phyloP scores from a whole-genome alignment of 2,113 vertebrate species.

The Syngnathus floridae region DNA sequence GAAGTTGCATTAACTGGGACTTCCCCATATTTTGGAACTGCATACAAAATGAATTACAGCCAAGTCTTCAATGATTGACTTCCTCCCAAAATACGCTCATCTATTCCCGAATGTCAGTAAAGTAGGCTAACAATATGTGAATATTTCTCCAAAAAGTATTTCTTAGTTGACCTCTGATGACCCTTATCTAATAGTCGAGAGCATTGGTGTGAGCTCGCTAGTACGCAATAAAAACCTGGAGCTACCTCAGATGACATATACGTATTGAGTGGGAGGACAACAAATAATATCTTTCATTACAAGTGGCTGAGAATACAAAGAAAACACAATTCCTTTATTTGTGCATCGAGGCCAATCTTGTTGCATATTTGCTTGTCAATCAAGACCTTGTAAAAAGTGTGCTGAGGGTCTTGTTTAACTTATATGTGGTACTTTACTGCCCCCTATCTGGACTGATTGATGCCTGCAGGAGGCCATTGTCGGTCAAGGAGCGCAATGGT shows the following conservation, averaged over 20 bases:
- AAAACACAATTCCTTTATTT: neutral
- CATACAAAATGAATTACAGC: slow-evolving; percentile 19
- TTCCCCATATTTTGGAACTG: slow-evolving; percentile 43
- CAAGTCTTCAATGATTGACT: slow-evolving; percentile 52
- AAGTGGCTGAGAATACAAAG: neutral
- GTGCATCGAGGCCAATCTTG: slow-evolving; percentile 28
- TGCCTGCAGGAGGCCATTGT: slow-evolving; percentile 9
- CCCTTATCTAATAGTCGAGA: no score
- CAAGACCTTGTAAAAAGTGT: slow-evolving; percentile 63
- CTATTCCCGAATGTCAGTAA: slow-evolving; percentile 51
- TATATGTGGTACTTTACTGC: slow-evolving; percentile 57
- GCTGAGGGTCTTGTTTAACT: slow-evolving; percentile 42
- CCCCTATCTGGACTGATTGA: slow-evolving; percentile 38
- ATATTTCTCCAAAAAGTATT: slow-evolving; percentile 75
- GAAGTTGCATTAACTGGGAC: slow-evolving; percentile 32
- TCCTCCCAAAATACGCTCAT: slow-evolving; percentile 57
- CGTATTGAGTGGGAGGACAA: neutral
- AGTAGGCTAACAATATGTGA: slow-evolving; percentile 60
- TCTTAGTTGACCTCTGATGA: slow-evolving; percentile 64
- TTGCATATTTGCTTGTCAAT: neutral
- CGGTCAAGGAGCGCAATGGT: neutral
- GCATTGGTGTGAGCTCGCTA: neutral
- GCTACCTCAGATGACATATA: slow-evolving; percentile 25
- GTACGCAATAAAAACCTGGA: slow-evolving; percentile 4
- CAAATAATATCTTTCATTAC: neutral